These are phyloP conservation scores for Cheumatopsyche charites DNA, from an alignment of 1,140 invertebrate species.

Conservation along the genomic window DNA sequence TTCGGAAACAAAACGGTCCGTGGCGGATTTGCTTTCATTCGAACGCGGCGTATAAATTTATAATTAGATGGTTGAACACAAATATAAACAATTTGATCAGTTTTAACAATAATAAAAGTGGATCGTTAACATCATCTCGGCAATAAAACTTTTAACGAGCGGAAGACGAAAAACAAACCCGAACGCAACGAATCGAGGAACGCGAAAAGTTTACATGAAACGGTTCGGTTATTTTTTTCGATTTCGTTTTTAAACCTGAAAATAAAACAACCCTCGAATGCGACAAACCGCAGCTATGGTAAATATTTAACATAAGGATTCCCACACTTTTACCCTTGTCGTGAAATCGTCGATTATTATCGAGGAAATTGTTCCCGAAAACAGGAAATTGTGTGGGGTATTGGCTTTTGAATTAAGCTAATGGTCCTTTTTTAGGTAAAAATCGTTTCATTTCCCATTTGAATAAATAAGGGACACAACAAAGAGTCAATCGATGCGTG, in stretches of 20 bases:
- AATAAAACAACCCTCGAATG: no score
- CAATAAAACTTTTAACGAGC: constrained; percentile 46
- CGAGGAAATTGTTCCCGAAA: constrained; percentile 1
- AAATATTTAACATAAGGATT: constrained; percentile 23
- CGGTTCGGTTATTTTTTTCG: not conserved
- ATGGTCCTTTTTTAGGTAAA: not conserved
- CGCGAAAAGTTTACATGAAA: not conserved
- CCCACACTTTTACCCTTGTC: constrained; percentile 4
- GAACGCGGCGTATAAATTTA: constrained; percentile 38
- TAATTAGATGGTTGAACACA: constrained; percentile 48
- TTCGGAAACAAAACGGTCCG: not conserved
- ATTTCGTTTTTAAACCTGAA: no score
- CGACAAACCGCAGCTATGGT: not conserved
- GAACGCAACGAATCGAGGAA: not conserved
- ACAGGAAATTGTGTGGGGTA: constrained; percentile 4
- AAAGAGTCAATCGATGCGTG: not conserved
- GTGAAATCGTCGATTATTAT: not conserved
- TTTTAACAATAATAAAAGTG: constrained; percentile 46
- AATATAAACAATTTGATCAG: constrained; percentile 43
- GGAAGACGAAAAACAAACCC: constrained; percentile 31
- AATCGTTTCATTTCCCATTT: constrained; percentile 10
- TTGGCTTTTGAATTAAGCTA: not conserved
- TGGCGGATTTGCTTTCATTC: constrained; percentile 30
- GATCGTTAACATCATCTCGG: constrained; percentile 45
- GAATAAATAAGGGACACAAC: not conserved